Evolutionary conservation across 2,888 invertebrate species (phyloP).

Genomic region (Auanema sp.): DNA sequence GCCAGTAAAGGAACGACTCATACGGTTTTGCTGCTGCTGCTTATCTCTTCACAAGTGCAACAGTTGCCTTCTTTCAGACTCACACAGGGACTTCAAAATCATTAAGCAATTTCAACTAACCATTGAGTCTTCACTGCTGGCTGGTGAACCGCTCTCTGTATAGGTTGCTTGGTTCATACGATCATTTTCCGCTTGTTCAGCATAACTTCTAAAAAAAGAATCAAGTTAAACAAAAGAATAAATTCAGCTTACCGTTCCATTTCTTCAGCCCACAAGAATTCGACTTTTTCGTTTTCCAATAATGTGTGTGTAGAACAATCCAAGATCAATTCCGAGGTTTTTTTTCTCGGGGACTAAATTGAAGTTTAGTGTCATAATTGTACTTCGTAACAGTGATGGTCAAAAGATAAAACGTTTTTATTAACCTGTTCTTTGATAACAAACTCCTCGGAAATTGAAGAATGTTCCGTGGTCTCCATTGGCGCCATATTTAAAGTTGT

Average conservation of each 20-base stretch:
- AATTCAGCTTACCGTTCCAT: slow-evolving; percentile 33
- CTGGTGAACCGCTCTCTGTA: background rate
- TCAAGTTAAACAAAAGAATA: background rate
- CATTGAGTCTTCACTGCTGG: background rate
- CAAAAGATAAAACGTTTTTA: no score
- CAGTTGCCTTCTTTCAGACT: background rate
- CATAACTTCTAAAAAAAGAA: background rate
- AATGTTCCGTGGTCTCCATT: no score
- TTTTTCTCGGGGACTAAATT: slow-evolving; percentile 13
- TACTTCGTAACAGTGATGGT: no score
- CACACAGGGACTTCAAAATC: background rate
- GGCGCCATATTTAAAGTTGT: no score
- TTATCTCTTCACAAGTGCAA: no score
- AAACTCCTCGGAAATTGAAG: no score
- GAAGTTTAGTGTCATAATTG: background rate
- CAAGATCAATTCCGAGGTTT: slow-evolving; percentile 17
- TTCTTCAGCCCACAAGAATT: slow-evolving; percentile 43
- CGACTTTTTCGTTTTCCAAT: slow-evolving; percentile 9
- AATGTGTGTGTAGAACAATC: slow-evolving; percentile 14
- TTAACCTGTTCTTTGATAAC: no score
- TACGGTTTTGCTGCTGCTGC: no score
- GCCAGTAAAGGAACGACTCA: no score
- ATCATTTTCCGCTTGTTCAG: slow-evolving; percentile 1
- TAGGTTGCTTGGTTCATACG: no score
- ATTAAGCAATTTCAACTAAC: background rate